Percentiles rank a stretch among this genome's conserved stretches.
phyloP scores from a whole-genome alignment of 2,888 invertebrate species.

The Pyrrhosoma nymphula region DNA sequence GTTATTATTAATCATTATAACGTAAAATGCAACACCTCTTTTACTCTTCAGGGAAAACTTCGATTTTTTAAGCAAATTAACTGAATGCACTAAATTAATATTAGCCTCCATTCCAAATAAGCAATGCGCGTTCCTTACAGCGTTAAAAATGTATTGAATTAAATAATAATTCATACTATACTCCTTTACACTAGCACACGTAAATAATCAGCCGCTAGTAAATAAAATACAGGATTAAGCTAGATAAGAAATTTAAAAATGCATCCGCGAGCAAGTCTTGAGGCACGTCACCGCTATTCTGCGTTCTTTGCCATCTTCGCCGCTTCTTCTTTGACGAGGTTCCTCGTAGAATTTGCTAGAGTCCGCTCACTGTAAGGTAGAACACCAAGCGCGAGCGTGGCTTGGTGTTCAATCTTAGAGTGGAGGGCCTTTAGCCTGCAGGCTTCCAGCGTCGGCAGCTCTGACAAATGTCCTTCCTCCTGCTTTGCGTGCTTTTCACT shows the following conservation, averaged over 20 bases:
- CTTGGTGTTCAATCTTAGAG: slow-evolving; percentile 97
- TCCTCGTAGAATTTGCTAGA: slow-evolving; percentile 74
- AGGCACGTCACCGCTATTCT: background rate
- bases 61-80: background rate
- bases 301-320: background rate
- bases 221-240: background rate
- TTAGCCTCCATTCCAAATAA: background rate
- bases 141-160: background rate
- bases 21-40: background rate
- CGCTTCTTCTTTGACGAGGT: background rate
- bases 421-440: slow-evolving; percentile 81
- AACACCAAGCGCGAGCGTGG: slow-evolving; percentile 94
- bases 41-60: background rate
- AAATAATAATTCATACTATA: background rate
- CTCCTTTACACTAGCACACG: background rate
- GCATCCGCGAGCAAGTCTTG: background rate
- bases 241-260: background rate
- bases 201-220: background rate
- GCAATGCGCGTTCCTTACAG: background rate
- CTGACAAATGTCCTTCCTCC: background rate
- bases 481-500: background rate
- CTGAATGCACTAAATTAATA: background rate
- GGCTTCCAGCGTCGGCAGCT: background rate
- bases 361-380: slow-evolving; percentile 97
- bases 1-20: background rate